Percentiles rank a stretch among this genome's conserved stretches.
phyloP scores from a whole-genome alignment of 1,140 invertebrate genomes.

The Papilio helenus region DNA sequence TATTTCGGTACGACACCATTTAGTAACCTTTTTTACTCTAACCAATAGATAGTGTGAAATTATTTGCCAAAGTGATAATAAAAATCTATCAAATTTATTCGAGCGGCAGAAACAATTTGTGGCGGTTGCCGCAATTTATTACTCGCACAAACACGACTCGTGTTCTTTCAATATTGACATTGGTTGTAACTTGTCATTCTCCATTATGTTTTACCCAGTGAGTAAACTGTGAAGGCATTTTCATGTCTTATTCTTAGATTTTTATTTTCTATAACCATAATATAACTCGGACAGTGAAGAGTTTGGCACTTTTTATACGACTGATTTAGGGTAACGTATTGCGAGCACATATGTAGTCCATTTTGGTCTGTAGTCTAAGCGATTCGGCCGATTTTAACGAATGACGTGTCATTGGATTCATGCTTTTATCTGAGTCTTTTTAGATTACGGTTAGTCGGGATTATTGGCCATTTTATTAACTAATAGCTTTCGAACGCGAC shows the following conservation, averaged over 20 bases:
- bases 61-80: slow-evolving; percentile 51
- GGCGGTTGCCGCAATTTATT: slow-evolving; percentile 67
- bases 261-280: background rate
- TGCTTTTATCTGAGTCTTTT: no score
- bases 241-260: slow-evolving; percentile 14
- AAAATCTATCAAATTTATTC: slow-evolving; percentile 65
- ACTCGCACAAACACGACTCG: slow-evolving; percentile 68
- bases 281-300: background rate
- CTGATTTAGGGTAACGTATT: no score
- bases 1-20: background rate
- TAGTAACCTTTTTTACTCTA: background rate
- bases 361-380: background rate
- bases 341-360: background rate
- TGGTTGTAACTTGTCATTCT: slow-evolving; percentile 49
- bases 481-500: no score
- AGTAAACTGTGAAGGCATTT: slow-evolving; percentile 38
- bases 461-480: no score
- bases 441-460: no score
- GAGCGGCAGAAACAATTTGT: slow-evolving; percentile 62
- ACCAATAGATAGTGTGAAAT: slow-evolving; percentile 31
- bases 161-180: slow-evolving; percentile 75
- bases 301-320: no score
- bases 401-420: no score
- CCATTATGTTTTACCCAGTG: slow-evolving; percentile 41
- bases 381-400: no score